phyloP scores from a whole-genome alignment of 1,140 invertebrate genomes.

The Sycophila sp. region DNA sequence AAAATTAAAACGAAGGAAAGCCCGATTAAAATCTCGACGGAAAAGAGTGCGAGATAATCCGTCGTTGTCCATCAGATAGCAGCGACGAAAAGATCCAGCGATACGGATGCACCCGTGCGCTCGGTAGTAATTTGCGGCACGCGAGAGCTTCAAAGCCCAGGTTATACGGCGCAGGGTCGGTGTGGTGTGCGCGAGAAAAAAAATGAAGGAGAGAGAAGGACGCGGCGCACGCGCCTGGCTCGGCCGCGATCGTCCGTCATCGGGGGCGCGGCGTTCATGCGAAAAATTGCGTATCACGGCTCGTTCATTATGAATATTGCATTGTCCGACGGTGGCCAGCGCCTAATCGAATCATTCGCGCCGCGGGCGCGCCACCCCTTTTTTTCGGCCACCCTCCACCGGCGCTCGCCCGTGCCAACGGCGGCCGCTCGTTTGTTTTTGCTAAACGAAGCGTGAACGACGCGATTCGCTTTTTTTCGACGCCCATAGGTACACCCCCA shows the following conservation, averaged over 20 bases:
- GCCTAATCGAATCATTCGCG: constrained; percentile 31
- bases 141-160: constrained; percentile 48
- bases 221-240: constrained; percentile 52
- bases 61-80: too few relatives aligned
- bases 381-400: too few relatives aligned
- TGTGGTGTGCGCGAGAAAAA: too few relatives aligned
- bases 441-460: too few relatives aligned
- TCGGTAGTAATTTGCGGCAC: constrained; percentile 57
- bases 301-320: constrained; percentile 24
- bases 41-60: too few relatives aligned
- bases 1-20: too few relatives aligned
- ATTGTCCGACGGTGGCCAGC: not conserved
- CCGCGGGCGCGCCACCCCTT: too few relatives aligned
- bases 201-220: constrained; percentile 37
- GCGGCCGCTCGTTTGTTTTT: not conserved
- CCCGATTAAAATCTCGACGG: too few relatives aligned
- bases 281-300: constrained; percentile 29
- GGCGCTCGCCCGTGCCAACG: not conserved
- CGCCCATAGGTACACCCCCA: not conserved
- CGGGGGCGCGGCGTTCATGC: not conserved
- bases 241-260: too few relatives aligned
- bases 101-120: too few relatives aligned
- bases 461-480: not conserved
- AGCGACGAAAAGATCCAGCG: too few relatives aligned
- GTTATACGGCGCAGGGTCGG: too few relatives aligned